phyloP scores from a whole-genome alignment of 2,113 vertebrate genomes.

The Megaceryle maxima region DNA sequence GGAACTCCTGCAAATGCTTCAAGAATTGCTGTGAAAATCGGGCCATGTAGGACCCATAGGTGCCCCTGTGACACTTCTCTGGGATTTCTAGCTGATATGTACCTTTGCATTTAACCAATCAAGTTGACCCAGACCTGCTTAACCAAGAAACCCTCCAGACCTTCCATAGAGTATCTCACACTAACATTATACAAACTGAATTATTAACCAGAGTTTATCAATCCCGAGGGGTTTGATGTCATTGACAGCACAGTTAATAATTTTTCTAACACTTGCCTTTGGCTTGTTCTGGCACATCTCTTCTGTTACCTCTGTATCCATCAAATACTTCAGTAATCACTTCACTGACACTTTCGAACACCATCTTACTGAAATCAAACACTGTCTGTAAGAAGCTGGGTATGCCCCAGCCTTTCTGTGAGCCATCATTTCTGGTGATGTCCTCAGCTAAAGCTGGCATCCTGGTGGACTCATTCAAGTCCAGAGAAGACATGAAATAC shows the following conservation, averaged over 20 bases:
- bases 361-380: slow-evolving; percentile 82
- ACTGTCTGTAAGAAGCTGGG: slow-evolving; percentile 81
- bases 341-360: slow-evolving; percentile 82
- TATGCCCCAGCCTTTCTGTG: slow-evolving; percentile 76
- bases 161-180: not conserved
- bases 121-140: not conserved
- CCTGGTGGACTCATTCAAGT: slow-evolving; percentile 35
- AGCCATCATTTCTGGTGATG: slow-evolving; percentile 39
- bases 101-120: not conserved
- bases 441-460: slow-evolving; percentile 53
- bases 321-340: slow-evolving; percentile 77
- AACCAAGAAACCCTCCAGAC: not conserved
- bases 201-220: not conserved
- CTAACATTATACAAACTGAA: not conserved
- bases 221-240: not conserved
- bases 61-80: not conserved
- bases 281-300: slow-evolving; percentile 62
- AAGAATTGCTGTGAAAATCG: not conserved
- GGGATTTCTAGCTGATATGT: not conserved
- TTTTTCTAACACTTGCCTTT: slow-evolving; percentile 74
- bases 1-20: not conserved
- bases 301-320: slow-evolving; percentile 52
- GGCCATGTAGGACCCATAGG: not conserved
- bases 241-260: not conserved
- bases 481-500: slow-evolving; percentile 76